Percentiles rank a stretch among this genome's conserved stretches.
Conservation (phyloP, 2,888 invertebrate genomes). For the Tuberolachnus salignus region DNA sequence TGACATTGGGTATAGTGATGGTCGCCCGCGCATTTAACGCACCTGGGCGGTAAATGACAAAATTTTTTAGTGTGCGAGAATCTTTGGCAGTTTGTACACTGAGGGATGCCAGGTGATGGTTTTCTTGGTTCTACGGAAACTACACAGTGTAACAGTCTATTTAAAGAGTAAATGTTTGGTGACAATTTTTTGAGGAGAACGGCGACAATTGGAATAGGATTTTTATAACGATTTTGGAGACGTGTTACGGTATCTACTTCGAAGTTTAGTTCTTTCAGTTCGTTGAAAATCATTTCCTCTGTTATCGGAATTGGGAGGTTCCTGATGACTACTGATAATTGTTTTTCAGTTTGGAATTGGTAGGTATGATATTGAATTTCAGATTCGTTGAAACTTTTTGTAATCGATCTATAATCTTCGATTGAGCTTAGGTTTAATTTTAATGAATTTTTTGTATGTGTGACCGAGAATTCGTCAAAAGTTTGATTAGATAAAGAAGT, state of each 20-base stretch:
- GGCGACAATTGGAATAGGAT: slow-evolving; percentile 10
- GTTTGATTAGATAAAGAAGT: slow-evolving; percentile 3
- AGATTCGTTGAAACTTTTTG: slow-evolving; percentile 9
- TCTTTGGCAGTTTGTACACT: slow-evolving; percentile 18
- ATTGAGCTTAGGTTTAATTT: background rate
- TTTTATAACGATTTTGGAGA: background rate
- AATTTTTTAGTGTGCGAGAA: slow-evolving; percentile 9
- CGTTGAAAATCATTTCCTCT: background rate
- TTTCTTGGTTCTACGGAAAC: slow-evolving; percentile 1
- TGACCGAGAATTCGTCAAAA: slow-evolving; percentile 1
- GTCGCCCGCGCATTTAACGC: slow-evolving; percentile 3
- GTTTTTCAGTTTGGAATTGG: slow-evolving; percentile 5
- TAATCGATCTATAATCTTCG: background rate
- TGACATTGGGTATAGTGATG: slow-evolving; percentile 19
- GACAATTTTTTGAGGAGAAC: background rate
- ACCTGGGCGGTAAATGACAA: slow-evolving; percentile 11
- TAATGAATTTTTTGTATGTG: no score
- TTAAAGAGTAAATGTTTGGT: background rate
- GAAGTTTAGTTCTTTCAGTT: background rate
- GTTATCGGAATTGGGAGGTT: background rate
- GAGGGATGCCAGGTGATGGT: background rate
- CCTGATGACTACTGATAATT: background rate
- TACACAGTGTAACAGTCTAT: slow-evolving; percentile 5
- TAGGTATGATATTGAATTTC: slow-evolving; percentile 14
- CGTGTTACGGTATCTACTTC: background rate